phyloP scores from a whole-genome alignment of 2,888 invertebrate genomes.

The Aspidapion aeneum region DNA sequence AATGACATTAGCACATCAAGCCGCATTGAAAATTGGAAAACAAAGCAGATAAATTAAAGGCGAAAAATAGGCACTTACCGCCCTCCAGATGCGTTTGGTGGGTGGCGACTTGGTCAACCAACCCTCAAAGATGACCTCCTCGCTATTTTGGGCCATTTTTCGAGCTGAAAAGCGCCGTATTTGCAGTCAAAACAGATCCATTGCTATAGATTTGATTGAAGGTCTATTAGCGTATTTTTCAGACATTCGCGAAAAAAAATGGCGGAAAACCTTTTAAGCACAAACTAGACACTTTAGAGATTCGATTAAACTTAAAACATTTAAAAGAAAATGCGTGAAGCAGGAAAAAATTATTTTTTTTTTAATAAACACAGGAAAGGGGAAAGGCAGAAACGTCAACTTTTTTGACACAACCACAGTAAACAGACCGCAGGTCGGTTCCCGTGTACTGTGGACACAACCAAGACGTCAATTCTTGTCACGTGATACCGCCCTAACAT shows the following conservation, averaged over 20 bases:
- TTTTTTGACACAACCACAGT: too few species aligned
- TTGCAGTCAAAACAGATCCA: too few species aligned
- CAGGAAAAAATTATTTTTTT: neutral
- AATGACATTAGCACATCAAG: neutral
- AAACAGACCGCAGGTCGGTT: too few species aligned
- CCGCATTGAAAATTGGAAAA: neutral
- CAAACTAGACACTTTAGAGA: neutral
- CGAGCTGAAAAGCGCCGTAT: neutral
- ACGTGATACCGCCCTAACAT: too few species aligned
- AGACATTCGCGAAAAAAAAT: too few species aligned
- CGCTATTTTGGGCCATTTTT: conserved; percentile 50
- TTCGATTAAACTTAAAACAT: neutral
- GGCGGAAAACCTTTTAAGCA: neutral
- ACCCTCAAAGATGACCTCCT: conserved; percentile 82
- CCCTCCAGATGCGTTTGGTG: conserved; percentile 86
- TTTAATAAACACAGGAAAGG: neutral
- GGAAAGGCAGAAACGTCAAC: neutral
- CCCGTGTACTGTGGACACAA: too few species aligned
- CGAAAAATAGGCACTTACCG: conserved; percentile 62
- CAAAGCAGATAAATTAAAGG: neutral
- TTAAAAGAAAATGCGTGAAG: neutral
- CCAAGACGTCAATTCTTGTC: too few species aligned
- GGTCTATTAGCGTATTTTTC: too few species aligned
- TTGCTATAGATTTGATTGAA: too few species aligned
- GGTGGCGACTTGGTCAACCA: conserved; percentile 97